phyloP scores from a whole-genome alignment of 2,113 vertebrate genomes.

The Corythaeola cristata region DNA sequence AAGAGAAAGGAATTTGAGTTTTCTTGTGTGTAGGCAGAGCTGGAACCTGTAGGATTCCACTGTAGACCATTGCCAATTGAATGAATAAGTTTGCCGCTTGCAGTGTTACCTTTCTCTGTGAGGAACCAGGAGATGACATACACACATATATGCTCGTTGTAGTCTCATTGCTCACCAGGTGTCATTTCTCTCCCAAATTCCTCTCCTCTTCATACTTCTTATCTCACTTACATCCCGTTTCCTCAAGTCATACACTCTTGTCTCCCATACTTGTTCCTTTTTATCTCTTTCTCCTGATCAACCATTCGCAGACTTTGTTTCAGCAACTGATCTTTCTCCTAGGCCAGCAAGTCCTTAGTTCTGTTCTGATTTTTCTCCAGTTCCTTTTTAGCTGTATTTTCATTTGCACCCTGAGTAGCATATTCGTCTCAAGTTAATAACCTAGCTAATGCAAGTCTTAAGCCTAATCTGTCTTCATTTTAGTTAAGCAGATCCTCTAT shows the following conservation, averaged over 20 bases:
- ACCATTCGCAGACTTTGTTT: background rate
- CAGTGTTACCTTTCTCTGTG: background rate
- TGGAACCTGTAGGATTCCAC: background rate
- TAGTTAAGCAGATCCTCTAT: background rate
- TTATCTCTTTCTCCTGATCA: background rate
- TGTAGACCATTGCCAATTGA: background rate
- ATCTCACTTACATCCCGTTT: background rate
- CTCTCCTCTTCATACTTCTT: background rate
- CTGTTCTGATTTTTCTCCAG: background rate
- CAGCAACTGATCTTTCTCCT: background rate
- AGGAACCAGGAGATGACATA: background rate
- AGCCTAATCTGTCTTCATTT: background rate
- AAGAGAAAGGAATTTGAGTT: background rate
- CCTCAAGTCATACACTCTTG: background rate
- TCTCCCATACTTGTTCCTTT: background rate
- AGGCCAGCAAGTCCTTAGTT: background rate
- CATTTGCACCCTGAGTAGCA: background rate
- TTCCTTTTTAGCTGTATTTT: background rate
- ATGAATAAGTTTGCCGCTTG: background rate
- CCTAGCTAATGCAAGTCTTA: background rate
- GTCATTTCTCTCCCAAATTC: background rate
- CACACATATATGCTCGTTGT: fast-evolving
- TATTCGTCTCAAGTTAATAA: background rate
- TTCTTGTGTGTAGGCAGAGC: background rate
- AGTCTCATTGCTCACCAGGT: background rate